These are phyloP conservation scores for Albula glossodonta DNA, from an alignment of 2,113 vertebrate genomes.

Conservation along the genomic window DNA sequence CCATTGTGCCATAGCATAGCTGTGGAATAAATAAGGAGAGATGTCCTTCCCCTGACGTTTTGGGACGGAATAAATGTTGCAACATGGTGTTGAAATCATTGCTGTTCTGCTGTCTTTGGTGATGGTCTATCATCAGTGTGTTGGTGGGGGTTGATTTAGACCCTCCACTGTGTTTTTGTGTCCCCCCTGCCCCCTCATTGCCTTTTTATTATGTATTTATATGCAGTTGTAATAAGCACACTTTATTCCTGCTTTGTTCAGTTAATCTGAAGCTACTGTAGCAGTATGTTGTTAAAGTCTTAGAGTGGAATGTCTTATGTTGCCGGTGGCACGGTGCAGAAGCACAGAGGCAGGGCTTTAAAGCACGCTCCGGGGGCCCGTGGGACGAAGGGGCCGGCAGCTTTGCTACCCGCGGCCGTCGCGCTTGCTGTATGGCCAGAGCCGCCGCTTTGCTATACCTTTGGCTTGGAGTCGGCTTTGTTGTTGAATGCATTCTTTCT, in stretches of 20 bases:
- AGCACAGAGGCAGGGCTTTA: constrained; percentile 43
- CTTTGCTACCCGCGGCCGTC: neutral
- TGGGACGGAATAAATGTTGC: neutral
- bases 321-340: neutral
- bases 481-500: neutral
- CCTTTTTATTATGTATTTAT: neutral
- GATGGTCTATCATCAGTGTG: neutral
- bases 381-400: neutral
- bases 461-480: neutral
- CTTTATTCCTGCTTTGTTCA: neutral
- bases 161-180: neutral
- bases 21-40: neutral
- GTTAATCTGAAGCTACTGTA: neutral
- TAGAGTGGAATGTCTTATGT: neutral
- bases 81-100: neutral
- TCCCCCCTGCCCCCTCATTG: neutral
- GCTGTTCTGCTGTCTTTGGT: neutral
- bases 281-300: neutral
- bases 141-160: neutral
- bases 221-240: neutral
- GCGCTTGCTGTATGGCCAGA: neutral
- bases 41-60: neutral
- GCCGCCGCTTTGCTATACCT: neutral
- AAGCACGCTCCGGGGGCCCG: constrained; percentile 30
- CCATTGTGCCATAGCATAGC: neutral